A percentile compares a stretch with the other conserved stretches of the same genome.
Conservation (phyloP, 2,888 invertebrate genomes). For the Euzophera pinguis region DNA sequence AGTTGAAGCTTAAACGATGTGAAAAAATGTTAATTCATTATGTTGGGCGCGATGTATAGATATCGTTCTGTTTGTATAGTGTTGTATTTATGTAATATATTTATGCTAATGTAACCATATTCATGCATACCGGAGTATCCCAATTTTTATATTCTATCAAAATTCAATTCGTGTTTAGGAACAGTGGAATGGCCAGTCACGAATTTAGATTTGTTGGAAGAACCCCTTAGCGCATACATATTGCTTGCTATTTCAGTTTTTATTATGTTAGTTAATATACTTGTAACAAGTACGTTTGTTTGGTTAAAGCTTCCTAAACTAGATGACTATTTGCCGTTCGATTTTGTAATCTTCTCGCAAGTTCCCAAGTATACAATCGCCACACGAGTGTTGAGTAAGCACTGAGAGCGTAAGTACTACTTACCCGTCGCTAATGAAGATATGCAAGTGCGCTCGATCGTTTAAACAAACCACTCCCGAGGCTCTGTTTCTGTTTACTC, state of each 20-base stretch:
- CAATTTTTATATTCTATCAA: conserved; percentile 24
- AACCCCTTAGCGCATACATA: conserved; percentile 6
- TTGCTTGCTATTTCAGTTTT: conserved; percentile 1
- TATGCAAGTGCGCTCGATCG: conserved; percentile 73
- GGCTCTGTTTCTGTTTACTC: conserved; percentile 70
- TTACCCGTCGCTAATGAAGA: conserved; percentile 64
- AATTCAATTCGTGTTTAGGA: conserved; percentile 24
- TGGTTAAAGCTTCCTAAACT: background rate
- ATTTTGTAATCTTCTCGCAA: conserved; percentile 3
- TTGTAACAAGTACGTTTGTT: background rate
- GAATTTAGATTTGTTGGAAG: conserved; percentile 13
- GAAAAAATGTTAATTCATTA: conserved; percentile 65
- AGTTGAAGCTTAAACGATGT: conserved; percentile 42
- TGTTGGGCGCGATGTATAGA: conserved; percentile 49
- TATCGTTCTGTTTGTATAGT: conserved; percentile 53
- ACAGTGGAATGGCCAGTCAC: conserved; percentile 17
- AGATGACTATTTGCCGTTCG: conserved; percentile 3
- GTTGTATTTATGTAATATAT: conserved; percentile 38
- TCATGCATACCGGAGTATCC: conserved; percentile 21
- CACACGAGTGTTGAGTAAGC: conserved; percentile 63
- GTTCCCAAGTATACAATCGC: conserved; percentile 8
- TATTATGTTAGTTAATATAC: background rate
- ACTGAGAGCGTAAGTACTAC: conserved; percentile 37
- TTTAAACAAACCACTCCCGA: conserved; percentile 66
- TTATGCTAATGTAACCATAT: conserved; percentile 24